Evolutionary conservation across 2,888 invertebrate species (phyloP).

Genomic region (Leucozona laternaria): DNA sequence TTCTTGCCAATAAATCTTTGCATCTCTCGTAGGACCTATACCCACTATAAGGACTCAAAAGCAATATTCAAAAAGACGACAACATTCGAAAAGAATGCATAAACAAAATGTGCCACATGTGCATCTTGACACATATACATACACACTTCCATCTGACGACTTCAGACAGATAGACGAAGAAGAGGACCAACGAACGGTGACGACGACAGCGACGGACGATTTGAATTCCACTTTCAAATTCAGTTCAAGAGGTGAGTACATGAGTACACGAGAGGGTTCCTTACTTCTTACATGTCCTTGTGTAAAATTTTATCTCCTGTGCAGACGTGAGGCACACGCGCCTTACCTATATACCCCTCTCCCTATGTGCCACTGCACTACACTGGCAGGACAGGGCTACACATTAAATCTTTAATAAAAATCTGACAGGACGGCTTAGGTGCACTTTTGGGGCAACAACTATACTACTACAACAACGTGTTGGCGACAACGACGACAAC

Average conservation of each 20-base stretch:
- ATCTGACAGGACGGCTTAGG: slow-evolving; percentile 35
- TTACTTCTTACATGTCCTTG: slow-evolving; percentile 11
- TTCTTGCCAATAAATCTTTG: slow-evolving; percentile 42
- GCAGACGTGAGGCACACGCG: slow-evolving; percentile 42
- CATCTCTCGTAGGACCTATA: neutral
- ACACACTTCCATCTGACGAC: slow-evolving; percentile 22
- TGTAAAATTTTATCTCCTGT: slow-evolving; percentile 37
- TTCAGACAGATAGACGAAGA: slow-evolving; percentile 14
- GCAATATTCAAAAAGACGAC: slow-evolving; percentile 50
- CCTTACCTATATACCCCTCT: neutral
- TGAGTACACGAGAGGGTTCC: neutral
- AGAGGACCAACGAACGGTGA: neutral
- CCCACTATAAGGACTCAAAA: slow-evolving; percentile 17
- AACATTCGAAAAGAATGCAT: slow-evolving; percentile 29
- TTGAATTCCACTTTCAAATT: slow-evolving; percentile 52
- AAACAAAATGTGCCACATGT: slow-evolving; percentile 54
- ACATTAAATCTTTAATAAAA: slow-evolving; percentile 52
- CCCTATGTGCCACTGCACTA: neutral
- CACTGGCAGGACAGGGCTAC: neutral
- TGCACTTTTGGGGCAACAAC: slow-evolving; percentile 44
- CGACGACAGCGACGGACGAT: slow-evolving; percentile 1
- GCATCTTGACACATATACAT: neutral
- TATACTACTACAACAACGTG: slow-evolving; percentile 18
- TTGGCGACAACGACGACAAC: slow-evolving; percentile 6
- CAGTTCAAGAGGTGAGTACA: slow-evolving; percentile 1